A percentile compares a stretch with the other conserved stretches of the same genome.
These are phyloP conservation scores for Gymnarchus niloticus DNA, from an alignment of 2,113 vertebrate genomes.

Conservation along the genomic window DNA sequence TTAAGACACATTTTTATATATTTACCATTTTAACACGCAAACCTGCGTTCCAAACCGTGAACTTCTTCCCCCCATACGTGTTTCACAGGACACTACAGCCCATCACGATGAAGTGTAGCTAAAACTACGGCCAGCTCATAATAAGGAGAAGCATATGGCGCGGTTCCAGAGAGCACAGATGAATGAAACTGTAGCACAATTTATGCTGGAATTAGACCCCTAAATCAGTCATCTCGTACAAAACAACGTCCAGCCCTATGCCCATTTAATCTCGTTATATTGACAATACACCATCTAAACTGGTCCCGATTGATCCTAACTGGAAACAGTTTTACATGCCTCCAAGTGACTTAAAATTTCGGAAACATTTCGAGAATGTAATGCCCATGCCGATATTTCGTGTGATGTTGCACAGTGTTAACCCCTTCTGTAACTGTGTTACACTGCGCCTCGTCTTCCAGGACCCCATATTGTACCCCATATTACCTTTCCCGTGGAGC, in stretches of 20 bases:
- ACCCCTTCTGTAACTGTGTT: too few relatives aligned
- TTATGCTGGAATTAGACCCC: conserved; percentile 8
- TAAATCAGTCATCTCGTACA: neutral
- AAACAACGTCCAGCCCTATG: neutral
- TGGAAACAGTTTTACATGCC: neutral
- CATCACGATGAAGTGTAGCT: neutral
- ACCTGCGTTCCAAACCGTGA: neutral
- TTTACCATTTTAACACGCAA: neutral
- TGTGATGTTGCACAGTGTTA: too few relatives aligned
- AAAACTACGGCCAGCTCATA: neutral
- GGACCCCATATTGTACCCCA: neutral
- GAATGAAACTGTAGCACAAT: conserved; percentile 26
- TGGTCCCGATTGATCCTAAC: too few relatives aligned
- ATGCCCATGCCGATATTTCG: neutral
- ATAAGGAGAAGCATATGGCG: conserved; percentile 15
- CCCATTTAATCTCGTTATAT: neutral
- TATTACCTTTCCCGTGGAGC: neutral
- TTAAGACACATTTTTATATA: neutral
- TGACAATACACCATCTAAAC: neutral
- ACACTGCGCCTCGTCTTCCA: too few relatives aligned
- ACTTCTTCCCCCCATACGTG: neutral
- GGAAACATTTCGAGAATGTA: neutral
- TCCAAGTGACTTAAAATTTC: neutral
- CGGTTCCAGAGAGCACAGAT: conserved; percentile 22
- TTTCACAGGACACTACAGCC: neutral